phyloP scores from a whole-genome alignment of 92 coral and sea anemone genomes.

The Chrysogorgia sp. region DNA sequence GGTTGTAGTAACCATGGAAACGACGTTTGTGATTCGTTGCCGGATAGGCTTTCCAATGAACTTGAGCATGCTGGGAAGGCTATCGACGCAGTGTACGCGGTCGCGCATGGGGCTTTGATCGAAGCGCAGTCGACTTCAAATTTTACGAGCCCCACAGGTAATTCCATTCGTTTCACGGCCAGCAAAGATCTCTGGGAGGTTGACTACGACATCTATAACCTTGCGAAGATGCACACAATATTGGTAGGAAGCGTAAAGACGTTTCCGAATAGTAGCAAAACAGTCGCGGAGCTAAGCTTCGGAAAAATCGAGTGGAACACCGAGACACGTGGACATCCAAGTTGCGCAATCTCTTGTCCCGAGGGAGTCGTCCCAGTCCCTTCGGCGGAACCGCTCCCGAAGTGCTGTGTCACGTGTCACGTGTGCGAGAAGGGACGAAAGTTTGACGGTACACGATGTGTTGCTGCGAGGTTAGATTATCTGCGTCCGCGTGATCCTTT shows the following conservation, averaged over 20 bases:
- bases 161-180: slow-evolving; percentile 10
- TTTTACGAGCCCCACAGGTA: slow-evolving; percentile 14
- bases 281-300: not conserved
- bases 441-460: slow-evolving; percentile 64
- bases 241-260: slow-evolving; percentile 14
- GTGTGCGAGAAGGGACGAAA: slow-evolving; percentile 26
- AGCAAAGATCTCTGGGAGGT: slow-evolving; percentile 2
- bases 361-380: slow-evolving; percentile 28
- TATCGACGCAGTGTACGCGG: slow-evolving; percentile 30
- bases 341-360: slow-evolving; percentile 29
- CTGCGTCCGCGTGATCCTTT: slow-evolving; percentile 88
- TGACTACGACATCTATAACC: slow-evolving; percentile 25
- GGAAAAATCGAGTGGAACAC: not conserved
- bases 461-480: slow-evolving; percentile 73
- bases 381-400: slow-evolving; percentile 3
- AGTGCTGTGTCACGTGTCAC: slow-evolving; percentile 38
- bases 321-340: not conserved
- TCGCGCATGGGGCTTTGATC: slow-evolving; percentile 22
- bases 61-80: slow-evolving; percentile 19
- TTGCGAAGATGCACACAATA: not conserved
- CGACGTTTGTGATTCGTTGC: not conserved
- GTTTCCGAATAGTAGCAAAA: not conserved
- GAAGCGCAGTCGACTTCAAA: not conserved
- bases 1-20: slow-evolving; percentile 10
- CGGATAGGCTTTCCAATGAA: slow-evolving; percentile 13